Evolutionary conservation across 64 coral and sea anemone genomes (phyloP), one percentile per base, ranked within the genome.

Genomic region (Platygyra sinensis): DNA sequence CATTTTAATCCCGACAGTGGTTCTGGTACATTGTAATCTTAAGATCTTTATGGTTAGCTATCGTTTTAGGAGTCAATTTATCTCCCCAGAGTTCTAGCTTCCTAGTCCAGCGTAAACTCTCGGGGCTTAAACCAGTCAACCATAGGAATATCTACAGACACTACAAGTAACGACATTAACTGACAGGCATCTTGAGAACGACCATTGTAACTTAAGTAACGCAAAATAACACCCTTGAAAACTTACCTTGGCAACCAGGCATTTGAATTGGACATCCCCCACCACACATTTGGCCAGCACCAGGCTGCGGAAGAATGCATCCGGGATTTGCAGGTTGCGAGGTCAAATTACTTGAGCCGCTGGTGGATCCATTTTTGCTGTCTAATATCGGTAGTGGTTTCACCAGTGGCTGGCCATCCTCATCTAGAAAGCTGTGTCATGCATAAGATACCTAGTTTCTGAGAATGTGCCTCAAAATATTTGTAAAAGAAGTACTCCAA

Each of bases 381-480:
- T 85, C 81, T 63, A 85, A 42, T 27, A 10, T 10, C 39, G 50
- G 69, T 27, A 38, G 62, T 85, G 81, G 81, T 85, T 85, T 72
- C 71, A 85, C 63, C 36, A 85, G 63, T 11, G 67, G 39, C 38
- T 85, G 81, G 8, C 42, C 81, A 9, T 85, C 81, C 11, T 85
- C 62, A 52, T 85, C 81, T 16, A 85, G 38, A 6, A 85, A 85
- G 24, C 81, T 85, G 20, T 46, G 33, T n/a, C 33, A 85, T 29
- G 39, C 20, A 50, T 14, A 9, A 64, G 8, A 83, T 12, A 18
- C 9, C 54, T 57, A 57, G 54, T 57, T 80, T 31, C 27, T 20
- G 16, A 10, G 15, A 14, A 18, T 60, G 29, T 1, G 52, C n/a
- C 4, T 30, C 20, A 61, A 73, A 73, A 30, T 31, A 9, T 61